phyloP scores from a whole-genome alignment of 1,140 invertebrate species.

The Drosophila pruinosa region DNA sequence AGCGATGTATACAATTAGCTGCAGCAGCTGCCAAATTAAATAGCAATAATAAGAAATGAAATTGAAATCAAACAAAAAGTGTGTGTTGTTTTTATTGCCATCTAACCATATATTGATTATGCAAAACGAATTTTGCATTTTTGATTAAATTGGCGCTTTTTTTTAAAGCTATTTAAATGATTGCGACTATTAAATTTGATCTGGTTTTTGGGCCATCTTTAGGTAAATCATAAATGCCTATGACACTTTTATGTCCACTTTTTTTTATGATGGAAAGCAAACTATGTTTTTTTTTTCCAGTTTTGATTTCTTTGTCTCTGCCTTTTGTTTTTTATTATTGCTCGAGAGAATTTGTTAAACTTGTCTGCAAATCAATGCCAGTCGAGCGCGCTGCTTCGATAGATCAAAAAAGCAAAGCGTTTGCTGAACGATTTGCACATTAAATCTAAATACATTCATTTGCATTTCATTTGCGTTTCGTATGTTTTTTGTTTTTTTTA shows the following conservation, averaged over 20 bases:
- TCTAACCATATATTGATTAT: background rate
- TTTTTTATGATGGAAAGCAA: slow-evolving; percentile 28
- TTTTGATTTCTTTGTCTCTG: background rate
- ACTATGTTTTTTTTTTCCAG: background rate
- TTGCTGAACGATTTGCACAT: slow-evolving; percentile 59
- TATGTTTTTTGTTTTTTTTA: background rate
- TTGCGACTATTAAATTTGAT: slow-evolving; percentile 20
- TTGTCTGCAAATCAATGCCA: background rate
- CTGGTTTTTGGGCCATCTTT: slow-evolving; percentile 9
- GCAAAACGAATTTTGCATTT: slow-evolving; percentile 16
- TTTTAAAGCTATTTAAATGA: slow-evolving; percentile 12
- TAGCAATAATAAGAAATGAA: background rate
- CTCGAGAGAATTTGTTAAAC: background rate
- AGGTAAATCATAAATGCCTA: slow-evolving; percentile 22
- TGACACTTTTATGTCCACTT: slow-evolving; percentile 25
- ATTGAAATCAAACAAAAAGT: slow-evolving; percentile 30
- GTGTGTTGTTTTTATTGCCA: background rate
- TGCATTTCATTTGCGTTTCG: slow-evolving; percentile 17
- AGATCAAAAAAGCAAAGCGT: slow-evolving; percentile 27
- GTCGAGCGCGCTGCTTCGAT: slow-evolving; percentile 12
- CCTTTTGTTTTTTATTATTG: background rate
- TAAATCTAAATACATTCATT: slow-evolving; percentile 40
- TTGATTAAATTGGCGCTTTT: slow-evolving; percentile 14
- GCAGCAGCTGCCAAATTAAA: slow-evolving; percentile 16
- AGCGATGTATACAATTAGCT: background rate